phyloP scores from a whole-genome alignment of 2,888 invertebrate species.

The Acrocyrtus sp. region DNA sequence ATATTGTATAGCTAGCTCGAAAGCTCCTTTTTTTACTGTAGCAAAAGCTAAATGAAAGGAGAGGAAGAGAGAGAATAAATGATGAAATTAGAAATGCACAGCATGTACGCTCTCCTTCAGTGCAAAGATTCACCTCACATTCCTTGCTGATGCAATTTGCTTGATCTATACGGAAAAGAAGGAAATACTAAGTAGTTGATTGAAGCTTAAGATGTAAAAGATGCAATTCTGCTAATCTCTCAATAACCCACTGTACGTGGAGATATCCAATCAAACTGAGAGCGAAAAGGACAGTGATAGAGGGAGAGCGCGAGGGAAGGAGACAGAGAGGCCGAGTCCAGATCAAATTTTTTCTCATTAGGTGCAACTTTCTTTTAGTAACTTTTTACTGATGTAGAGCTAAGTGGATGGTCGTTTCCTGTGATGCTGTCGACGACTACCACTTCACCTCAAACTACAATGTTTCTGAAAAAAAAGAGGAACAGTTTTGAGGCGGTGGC shows the following conservation, averaged over 20 bases:
- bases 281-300: too few species aligned
- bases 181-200: neutral
- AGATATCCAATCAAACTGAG: neutral
- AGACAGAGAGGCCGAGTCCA: constrained; percentile 10
- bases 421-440: constrained; percentile 35
- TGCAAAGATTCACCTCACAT: constrained; percentile 7
- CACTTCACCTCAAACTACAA: constrained; percentile 27
- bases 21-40: too few species aligned
- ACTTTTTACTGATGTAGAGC: constrained; percentile 46
- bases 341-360: constrained; percentile 54
- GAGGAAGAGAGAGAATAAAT: constrained; percentile 5
- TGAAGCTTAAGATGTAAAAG: constrained; percentile 10
- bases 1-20: too few species aligned
- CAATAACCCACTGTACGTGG: constrained; percentile 5
- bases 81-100: constrained; percentile 8
- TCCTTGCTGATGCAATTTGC: neutral
- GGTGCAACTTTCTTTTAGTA: constrained; percentile 45
- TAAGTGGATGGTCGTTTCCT: constrained; percentile 52
- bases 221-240: constrained; percentile 28
- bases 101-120: neutral
- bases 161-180: neutral
- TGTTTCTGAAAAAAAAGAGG: too few species aligned
- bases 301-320: constrained; percentile 6
- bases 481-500: neutral
- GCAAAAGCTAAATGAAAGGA: constrained; percentile 8